These are phyloP conservation scores for Molossus alvarezi DNA, from an alignment of 2,797 vertebrate species.

Conservation along the genomic window DNA sequence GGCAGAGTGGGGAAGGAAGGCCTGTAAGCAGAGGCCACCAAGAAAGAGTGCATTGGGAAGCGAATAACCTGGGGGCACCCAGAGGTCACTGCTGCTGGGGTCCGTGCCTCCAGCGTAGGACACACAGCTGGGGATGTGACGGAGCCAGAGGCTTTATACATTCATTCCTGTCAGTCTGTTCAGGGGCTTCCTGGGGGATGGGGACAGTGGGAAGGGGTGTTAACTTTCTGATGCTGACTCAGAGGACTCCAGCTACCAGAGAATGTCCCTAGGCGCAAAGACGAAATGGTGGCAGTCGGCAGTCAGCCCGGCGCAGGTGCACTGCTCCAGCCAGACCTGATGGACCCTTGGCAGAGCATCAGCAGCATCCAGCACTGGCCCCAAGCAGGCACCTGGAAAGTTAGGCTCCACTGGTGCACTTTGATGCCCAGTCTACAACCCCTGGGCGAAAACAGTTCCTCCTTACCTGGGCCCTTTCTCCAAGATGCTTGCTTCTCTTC, in stretches of 20 bases:
- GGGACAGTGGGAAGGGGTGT: neutral
- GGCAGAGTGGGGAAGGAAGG: neutral
- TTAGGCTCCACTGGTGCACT: neutral
- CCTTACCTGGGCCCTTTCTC: neutral
- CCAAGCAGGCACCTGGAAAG: too few species aligned
- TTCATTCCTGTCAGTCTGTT: neutral
- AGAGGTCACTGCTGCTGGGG: neutral
- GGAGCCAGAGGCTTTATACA: neutral
- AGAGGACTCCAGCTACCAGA: neutral
- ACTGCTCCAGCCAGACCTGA: neutral
- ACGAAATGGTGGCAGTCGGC: neutral
- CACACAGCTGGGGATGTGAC: neutral
- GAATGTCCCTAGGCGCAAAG: neutral
- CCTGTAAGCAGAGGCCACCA: too few species aligned
- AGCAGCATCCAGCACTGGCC: neutral
- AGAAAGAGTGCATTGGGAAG: neutral
- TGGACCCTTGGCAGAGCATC: too few species aligned
- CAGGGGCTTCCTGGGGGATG: neutral
- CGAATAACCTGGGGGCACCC: neutral
- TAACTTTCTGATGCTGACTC: neutral
- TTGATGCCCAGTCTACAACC: neutral
- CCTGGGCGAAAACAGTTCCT: neutral
- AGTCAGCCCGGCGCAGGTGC: rapidly evolving
- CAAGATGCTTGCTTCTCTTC: neutral
- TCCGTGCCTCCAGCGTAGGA: neutral